A percentile compares a stretch with the other conserved stretches of the same genome.
phyloP scores from a whole-genome alignment of 2,797 vertebrate genomes.

The Adrianichthys oophorus region DNA sequence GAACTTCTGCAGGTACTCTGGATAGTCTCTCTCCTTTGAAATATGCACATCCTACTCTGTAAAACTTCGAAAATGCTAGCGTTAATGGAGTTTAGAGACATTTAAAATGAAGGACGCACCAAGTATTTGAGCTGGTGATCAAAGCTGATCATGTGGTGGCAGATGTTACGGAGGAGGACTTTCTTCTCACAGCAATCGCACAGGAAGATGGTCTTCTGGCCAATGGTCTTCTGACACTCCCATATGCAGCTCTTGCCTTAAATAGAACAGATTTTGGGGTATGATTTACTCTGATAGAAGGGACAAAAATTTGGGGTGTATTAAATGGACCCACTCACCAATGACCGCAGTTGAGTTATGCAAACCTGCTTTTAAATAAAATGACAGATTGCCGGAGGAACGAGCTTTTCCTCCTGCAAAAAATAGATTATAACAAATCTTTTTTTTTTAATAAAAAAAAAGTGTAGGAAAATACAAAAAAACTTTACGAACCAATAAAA shows the following conservation, averaged over 20 bases:
- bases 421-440: neutral
- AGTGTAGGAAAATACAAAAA: neutral
- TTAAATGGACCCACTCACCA: constrained; percentile 47
- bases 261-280: neutral
- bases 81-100: neutral
- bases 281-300: neutral
- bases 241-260: constrained; percentile 61
- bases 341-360: constrained; percentile 24
- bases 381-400: constrained; percentile 40
- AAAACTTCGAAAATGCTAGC: neutral
- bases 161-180: constrained; percentile 21
- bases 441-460: neutral
- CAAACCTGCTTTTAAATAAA: constrained; percentile 29
- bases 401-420: constrained; percentile 29
- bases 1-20: constrained; percentile 23
- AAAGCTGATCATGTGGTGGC: constrained; percentile 44
- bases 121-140: constrained; percentile 42
- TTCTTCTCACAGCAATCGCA: constrained; percentile 60
- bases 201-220: constrained; percentile 43
- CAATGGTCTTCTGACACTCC: constrained; percentile 48
- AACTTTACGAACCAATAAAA: constrained; percentile 6
- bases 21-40: constrained; percentile 28
- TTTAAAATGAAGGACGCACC: constrained; percentile 37
- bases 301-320: neutral
- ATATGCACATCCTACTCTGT: constrained; percentile 2